These are phyloP conservation scores for Paguma larvata DNA, from an alignment of 2,797 vertebrate species.

Conservation along the genomic window DNA sequence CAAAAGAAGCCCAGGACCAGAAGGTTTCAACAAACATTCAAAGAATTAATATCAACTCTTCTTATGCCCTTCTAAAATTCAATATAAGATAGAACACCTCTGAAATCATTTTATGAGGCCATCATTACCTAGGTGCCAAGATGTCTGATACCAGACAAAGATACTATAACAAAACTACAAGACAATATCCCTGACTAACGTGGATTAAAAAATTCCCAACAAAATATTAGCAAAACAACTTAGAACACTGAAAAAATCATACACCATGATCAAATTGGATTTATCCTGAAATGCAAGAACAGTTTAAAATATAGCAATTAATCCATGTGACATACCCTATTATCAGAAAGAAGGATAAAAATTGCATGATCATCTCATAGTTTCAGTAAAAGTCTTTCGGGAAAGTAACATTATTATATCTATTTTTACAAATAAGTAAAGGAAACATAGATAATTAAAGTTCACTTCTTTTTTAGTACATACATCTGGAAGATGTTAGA, in stretches of 20 bases:
- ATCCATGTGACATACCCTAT: background rate
- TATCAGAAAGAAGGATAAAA: background rate
- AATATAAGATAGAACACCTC: background rate
- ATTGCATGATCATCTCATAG: background rate
- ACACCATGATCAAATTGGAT: background rate
- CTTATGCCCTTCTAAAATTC: background rate
- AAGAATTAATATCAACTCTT: background rate
- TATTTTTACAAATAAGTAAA: constrained; percentile 35
- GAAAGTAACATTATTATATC: background rate
- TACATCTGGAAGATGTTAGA: background rate
- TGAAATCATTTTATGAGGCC: background rate
- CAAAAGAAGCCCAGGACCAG: background rate
- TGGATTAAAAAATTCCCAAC: background rate
- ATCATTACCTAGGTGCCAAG: background rate
- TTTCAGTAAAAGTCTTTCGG: background rate
- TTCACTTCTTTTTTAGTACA: background rate
- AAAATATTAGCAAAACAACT: background rate
- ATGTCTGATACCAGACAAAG: background rate
- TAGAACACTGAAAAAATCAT: background rate
- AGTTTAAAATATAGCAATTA: background rate
- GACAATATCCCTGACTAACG: background rate
- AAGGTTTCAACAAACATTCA: background rate
- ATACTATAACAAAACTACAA: background rate
- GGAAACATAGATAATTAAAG: background rate
- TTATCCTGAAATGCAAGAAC: background rate